Percentiles rank a stretch among this genome's conserved stretches.
Conservation (phyloP, 2,888 invertebrate genomes). For the Melanophora roralis region DNA sequence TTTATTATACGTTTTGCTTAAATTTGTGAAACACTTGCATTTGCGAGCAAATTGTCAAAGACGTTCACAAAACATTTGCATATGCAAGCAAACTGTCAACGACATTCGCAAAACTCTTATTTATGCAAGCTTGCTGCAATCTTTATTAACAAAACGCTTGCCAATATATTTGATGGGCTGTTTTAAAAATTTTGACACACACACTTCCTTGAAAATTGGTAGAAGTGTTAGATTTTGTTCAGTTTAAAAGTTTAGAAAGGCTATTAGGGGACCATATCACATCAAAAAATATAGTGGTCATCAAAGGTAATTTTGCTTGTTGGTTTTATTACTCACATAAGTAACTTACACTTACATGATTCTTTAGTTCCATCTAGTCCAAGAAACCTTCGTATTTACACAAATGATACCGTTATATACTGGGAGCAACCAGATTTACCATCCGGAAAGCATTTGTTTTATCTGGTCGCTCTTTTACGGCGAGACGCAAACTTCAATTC, state of each 20-base stretch:
- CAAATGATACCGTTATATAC: slow-evolving; percentile 55
- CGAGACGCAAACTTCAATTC: slow-evolving; percentile 41
- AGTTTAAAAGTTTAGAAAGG: too few relatives aligned
- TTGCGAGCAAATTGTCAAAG: slow-evolving; percentile 5
- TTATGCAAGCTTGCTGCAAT: not conserved
- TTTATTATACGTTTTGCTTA: slow-evolving; percentile 12
- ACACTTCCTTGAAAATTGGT: too few relatives aligned
- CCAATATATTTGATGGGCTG: not conserved
- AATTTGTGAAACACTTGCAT: slow-evolving; percentile 15
- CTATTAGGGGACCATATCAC: too few relatives aligned
- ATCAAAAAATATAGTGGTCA: too few relatives aligned
- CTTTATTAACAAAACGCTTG: not conserved
- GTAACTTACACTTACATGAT: not conserved
- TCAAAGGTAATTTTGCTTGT: too few relatives aligned
- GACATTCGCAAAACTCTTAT: slow-evolving; percentile 1
- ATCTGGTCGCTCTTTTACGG: slow-evolving; percentile 76
- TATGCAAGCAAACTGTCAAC: not conserved
- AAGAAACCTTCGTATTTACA: slow-evolving; percentile 57
- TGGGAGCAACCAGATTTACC: slow-evolving; percentile 79
- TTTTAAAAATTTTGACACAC: too few relatives aligned
- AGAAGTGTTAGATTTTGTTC: too few relatives aligned
- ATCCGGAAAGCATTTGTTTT: slow-evolving; percentile 79
- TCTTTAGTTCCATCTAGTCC: slow-evolving; percentile 66
- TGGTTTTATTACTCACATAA: not conserved
- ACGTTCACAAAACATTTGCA: slow-evolving; percentile 4